Base-by-base conservation (phyloP, 2,113 vertebrate species). In the Mirounga angustirostris region DNA sequence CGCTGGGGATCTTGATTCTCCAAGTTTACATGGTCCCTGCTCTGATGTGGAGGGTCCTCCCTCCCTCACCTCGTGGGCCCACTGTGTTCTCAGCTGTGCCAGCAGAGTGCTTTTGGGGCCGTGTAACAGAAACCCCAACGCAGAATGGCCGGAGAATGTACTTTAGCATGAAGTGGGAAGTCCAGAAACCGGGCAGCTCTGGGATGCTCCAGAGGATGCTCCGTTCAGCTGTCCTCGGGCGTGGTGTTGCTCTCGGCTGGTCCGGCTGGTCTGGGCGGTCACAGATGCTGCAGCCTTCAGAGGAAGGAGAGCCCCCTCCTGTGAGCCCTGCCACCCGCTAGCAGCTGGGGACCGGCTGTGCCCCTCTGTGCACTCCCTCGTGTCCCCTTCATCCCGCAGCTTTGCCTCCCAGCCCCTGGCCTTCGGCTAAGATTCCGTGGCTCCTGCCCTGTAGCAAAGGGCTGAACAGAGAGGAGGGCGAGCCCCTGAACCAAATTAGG, bases 171-270 rank as follows among this genome's bases (percentile, higher is more conserved):
- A 1, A 13, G 7, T 3, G 43, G 21, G 84, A n/a, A 6, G 7
- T 8, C 40, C 8, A 0, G 10, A 46, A 18, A 28, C 52, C 0
- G 0, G 40, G 69, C 30, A 15, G n/a, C 59, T 58, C 36, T 1
- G 1, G 85, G 67, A 11, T 40, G 40, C 71, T 2, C 0, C 0
- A 9, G 18, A 3, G 13, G 40, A 24, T 2, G 6, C 59, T 16
- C 13, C 0, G 1, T 19, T 52, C 36, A 1, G 3, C 81, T 2
- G 0, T 54, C 56, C n/a, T 30, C 0, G 9, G 24, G n/a, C 1
- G 26, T 16, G 89, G 76, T 76, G 33, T 30, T 67, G 46, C 52
- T 24, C 19, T 26, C 24, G 0, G 76, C 59, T 10, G 46, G 40
- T 26, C 40, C 63, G 40, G 40, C 40, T 40, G 40, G 40, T 40